A percentile compares a stretch with the other conserved stretches of the same genome.
Evolutionary conservation across 1,140 invertebrate genomes (phyloP).

Genomic region (Nebria ingens): DNA sequence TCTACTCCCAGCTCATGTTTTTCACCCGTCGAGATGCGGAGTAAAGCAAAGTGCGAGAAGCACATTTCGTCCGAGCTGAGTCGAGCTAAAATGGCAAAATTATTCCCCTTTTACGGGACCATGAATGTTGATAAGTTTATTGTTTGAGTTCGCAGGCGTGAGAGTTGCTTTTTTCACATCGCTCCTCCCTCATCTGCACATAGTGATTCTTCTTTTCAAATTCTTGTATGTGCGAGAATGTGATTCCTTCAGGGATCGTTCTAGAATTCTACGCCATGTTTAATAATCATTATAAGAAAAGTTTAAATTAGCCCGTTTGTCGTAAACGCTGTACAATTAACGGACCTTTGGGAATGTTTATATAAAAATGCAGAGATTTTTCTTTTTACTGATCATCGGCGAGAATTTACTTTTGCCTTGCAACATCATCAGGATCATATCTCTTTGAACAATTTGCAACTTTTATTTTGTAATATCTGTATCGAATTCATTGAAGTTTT

Average conservation of each 20-base stretch:
- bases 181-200: too few relatives aligned
- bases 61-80: background rate
- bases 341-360: background rate
- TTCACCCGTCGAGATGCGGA: too few relatives aligned
- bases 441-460: too few relatives aligned
- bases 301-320: background rate
- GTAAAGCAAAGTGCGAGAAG: too few relatives aligned
- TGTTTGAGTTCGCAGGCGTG: background rate
- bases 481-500: too few relatives aligned
- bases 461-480: too few relatives aligned
- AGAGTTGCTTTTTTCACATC: conserved; percentile 1
- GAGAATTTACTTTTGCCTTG: too few relatives aligned
- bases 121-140: conserved; percentile 9
- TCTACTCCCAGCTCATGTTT: too few relatives aligned
- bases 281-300: conserved; percentile 1
- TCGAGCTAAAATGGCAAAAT: background rate
- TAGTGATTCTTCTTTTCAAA: too few relatives aligned
- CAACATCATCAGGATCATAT: too few relatives aligned
- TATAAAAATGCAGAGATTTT: background rate
- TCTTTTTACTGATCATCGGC: too few relatives aligned
- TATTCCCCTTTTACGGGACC: background rate
- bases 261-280: background rate
- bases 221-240: background rate
- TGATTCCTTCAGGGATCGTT: background rate
- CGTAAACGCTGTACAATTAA: conserved; percentile 1